A percentile compares a stretch with the other conserved stretches of the same genome.
Evolutionary conservation across 2,113 vertebrate species (phyloP).

Genomic region (Rhea pennata): DNA sequence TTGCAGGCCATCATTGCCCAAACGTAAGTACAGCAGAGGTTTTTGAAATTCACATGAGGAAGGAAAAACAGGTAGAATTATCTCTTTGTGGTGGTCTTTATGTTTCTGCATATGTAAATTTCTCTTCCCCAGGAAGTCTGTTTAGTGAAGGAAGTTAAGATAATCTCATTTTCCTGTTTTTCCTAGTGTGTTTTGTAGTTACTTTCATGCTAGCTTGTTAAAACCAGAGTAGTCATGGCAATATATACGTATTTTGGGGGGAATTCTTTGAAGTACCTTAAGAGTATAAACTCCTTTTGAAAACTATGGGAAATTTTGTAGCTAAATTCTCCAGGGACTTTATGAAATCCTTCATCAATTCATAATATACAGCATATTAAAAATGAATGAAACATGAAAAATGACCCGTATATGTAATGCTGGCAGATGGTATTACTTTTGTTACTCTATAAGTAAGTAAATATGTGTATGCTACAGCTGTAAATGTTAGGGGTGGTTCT

Average conservation of each 20-base stretch:
- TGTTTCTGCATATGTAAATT: background rate
- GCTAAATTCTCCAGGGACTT: background rate
- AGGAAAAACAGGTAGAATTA: background rate
- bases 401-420: background rate
- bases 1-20: background rate
- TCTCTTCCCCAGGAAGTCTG: background rate
- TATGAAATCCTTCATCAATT: background rate
- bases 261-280: background rate
- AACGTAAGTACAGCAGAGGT: background rate
- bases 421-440: background rate
- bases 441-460: background rate
- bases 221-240: background rate
- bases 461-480: background rate
- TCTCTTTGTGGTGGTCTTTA: background rate
- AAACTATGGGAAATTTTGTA: background rate
- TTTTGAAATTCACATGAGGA: background rate
- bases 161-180: background rate
- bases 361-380: background rate
- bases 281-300: background rate
- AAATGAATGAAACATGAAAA: background rate
- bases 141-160: background rate
- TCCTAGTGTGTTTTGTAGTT: background rate
- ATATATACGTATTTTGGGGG: background rate
- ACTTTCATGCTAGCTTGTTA: background rate
- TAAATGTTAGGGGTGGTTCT: background rate